A percentile compares a stretch with the other conserved stretches of the same genome.
Conservation (phyloP, 2,888 invertebrate species). For the Hoplodrina blanda region DNA sequence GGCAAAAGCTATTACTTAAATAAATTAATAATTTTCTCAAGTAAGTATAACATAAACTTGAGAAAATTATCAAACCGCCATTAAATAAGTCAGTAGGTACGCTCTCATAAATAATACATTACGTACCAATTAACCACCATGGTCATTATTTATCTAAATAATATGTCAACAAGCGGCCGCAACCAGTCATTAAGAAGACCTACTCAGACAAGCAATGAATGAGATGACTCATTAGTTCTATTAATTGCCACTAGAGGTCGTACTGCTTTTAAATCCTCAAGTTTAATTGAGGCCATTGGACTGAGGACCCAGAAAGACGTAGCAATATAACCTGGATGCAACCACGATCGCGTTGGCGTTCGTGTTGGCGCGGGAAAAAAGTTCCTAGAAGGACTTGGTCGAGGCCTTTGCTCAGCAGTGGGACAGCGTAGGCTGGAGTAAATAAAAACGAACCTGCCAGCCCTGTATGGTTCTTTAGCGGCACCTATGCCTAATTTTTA, state of each 20-base stretch:
- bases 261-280: conserved; percentile 5
- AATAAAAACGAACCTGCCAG: no score
- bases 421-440: no score
- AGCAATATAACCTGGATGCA: no score
- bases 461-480: no score
- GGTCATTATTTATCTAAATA: conserved; percentile 52
- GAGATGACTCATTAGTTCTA: conserved; percentile 57
- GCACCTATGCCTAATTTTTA: neutral
- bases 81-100: conserved; percentile 20
- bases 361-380: no score
- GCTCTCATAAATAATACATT: conserved; percentile 46
- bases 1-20: no score
- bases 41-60: neutral
- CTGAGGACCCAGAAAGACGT: no score
- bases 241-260: conserved; percentile 37
- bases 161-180: conserved; percentile 55
- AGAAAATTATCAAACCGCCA: conserved; percentile 23
- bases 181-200: conserved; percentile 58
- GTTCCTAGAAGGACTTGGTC: no score
- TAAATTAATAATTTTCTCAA: no score
- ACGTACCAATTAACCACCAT: conserved; percentile 20
- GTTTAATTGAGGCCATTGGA: neutral
- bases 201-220: conserved; percentile 46
- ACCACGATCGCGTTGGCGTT: no score
- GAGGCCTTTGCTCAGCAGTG: no score